Percentiles rank a stretch among this genome's conserved stretches.
Conservation (phyloP, 2,797 vertebrate genomes). For the Pipistrellus pygmaeus region DNA sequence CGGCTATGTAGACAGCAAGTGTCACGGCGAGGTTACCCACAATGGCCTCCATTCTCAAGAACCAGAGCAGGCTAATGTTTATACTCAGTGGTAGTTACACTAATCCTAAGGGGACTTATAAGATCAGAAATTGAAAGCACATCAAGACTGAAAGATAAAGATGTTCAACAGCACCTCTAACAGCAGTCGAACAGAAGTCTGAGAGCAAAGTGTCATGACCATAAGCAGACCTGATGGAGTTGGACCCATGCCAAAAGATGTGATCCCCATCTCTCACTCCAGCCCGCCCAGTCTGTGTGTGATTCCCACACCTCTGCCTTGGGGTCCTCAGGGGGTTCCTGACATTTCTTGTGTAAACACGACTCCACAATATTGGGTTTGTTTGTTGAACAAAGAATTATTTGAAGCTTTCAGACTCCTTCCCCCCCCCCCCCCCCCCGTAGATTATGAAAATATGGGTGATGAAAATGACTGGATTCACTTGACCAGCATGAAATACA, state of each 20-base stretch:
- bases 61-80: background rate
- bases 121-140: conserved; percentile 45
- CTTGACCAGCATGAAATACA: background rate
- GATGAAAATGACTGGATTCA: conserved; percentile 42
- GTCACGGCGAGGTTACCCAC: background rate
- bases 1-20: background rate
- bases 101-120: conserved; percentile 9
- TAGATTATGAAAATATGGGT: conserved; percentile 52
- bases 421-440: too few relatives aligned
- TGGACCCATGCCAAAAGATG: background rate
- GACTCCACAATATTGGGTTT: background rate
- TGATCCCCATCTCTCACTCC: background rate
- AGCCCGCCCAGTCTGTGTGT: background rate
- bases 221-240: background rate
- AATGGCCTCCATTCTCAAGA: conserved; percentile 39
- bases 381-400: conserved; percentile 51
- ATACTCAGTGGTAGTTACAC: background rate
- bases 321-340: background rate
- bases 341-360: conserved; percentile 35
- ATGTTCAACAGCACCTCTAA: background rate
- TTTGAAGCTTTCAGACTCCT: conserved; percentile 26
- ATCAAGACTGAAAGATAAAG: background rate
- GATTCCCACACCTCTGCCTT: background rate
- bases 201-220: background rate
- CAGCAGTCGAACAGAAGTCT: background rate